Conservation (phyloP, 2,113 vertebrate species). For the Cromileptes altivelis region DNA sequence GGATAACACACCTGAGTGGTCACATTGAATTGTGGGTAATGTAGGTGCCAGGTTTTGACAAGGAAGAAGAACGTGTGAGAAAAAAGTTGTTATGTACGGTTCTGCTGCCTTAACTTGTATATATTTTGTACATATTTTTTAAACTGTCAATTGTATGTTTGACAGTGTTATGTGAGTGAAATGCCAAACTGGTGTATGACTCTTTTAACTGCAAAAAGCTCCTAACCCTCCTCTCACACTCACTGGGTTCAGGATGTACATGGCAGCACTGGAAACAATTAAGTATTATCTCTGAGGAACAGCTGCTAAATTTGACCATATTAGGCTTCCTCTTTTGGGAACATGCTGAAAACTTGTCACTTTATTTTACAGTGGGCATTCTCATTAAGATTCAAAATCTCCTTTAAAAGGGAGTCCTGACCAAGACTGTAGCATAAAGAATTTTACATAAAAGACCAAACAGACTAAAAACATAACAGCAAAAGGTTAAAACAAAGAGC, state of each 20-base stretch:
- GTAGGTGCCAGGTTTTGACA: background rate
- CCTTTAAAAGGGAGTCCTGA: no score
- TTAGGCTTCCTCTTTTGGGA: background rate
- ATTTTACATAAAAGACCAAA: no score
- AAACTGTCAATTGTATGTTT: background rate
- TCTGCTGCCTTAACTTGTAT: background rate
- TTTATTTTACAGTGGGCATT: background rate
- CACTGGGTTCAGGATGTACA: background rate
- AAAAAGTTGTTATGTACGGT: background rate
- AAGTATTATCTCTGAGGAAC: background rate
- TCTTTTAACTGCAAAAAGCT: background rate
- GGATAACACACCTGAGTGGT: no score
- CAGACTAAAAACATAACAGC: no score
- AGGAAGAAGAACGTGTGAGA: background rate
- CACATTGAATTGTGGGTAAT: background rate
- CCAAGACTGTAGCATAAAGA: no score
- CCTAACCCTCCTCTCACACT: background rate
- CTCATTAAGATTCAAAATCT: no score
- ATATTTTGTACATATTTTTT: background rate
- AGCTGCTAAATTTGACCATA: background rate
- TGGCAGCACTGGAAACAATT: background rate
- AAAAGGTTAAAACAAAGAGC: no score
- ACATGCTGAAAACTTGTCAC: background rate
- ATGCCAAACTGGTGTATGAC: background rate
- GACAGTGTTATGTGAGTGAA: background rate